Evolutionary conservation across 1,140 invertebrate genomes (phyloP), one percentile per base, ranked within the genome.

Genomic region (Probaryconus sp.): DNA sequence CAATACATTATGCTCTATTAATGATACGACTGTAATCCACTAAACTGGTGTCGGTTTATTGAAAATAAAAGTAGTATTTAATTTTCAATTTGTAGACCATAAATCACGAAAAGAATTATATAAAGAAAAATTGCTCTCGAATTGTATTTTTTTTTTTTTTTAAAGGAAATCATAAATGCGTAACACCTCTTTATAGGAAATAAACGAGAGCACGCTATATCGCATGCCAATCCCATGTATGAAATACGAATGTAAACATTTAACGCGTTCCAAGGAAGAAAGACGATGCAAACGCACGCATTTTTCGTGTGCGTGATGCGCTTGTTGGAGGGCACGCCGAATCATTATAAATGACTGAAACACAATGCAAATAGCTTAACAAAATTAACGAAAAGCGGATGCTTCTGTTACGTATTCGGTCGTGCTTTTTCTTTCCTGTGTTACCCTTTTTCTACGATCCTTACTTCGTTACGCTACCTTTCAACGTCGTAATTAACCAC

Each of bases 191-290:
- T 72, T 64, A 72, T 65, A 65, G 53, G 61, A 65, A 60, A 73
- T 73, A 73, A 73, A 65, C 53, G 33, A n/a, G n/a, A 55, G 55
- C 69, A 73, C 69, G 69, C 69, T 47, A 73, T 33, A 73, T 73
- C 43, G 61, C 61, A 73, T 71, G 68, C 58, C 51, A 43, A 50
- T 51, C 56, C 51, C 43, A 50, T 55, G 45, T 71, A 55, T 24
- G 55, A 61, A 38, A 47, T 61, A 71, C 58, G 58, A 71, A 26
- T 35, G 50, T 26, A 37, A 48, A 45, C 42, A 71, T 71, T 71
- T 63, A 70, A 63, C 40, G 50, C 50, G 47, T 48, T 56, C 21
- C 47, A 38, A 55, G 47, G 38, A 63, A 50, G 47, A 47, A 63
- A 50, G 43, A 61, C 51, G 47, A 45, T 42, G 35, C 38, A 40